Evolutionary conservation across 1,140 invertebrate species (phyloP).

Genomic region (Adelges cooleyi): DNA sequence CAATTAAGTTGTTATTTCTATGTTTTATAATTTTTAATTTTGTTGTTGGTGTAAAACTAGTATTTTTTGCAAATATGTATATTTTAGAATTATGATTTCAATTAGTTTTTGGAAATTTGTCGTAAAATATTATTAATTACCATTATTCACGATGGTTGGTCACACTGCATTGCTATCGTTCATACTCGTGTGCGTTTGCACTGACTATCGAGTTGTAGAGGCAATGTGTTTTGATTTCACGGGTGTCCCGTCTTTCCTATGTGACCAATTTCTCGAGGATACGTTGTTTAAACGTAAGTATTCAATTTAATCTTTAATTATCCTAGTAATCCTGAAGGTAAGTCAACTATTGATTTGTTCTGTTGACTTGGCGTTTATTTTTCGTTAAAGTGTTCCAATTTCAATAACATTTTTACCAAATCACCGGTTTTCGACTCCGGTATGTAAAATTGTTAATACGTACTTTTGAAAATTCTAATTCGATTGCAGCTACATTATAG

Average conservation of each 20-base stretch:
- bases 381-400: neutral
- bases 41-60: neutral
- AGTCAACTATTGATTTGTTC: too few species aligned
- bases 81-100: neutral
- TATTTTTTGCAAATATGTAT: neutral
- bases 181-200: neutral
- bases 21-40: too few species aligned
- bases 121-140: neutral
- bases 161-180: neutral
- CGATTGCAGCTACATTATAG: too few species aligned
- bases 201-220: conserved; percentile 3
- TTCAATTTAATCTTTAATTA: conserved; percentile 8
- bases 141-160: neutral
- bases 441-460: too few species aligned
- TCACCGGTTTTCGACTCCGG: too few species aligned
- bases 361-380: too few species aligned
- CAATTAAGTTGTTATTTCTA: neutral
- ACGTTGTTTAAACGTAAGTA: neutral
- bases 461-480: too few species aligned
- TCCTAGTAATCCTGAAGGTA: neutral
- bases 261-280: neutral
- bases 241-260: neutral
- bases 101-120: neutral
- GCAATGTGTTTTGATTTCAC: conserved; percentile 12
- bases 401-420: neutral